Evolutionary conservation across 2,797 vertebrate species (phyloP), one percentile per base, ranked within the genome.

Genomic region (Naso thynnoides): DNA sequence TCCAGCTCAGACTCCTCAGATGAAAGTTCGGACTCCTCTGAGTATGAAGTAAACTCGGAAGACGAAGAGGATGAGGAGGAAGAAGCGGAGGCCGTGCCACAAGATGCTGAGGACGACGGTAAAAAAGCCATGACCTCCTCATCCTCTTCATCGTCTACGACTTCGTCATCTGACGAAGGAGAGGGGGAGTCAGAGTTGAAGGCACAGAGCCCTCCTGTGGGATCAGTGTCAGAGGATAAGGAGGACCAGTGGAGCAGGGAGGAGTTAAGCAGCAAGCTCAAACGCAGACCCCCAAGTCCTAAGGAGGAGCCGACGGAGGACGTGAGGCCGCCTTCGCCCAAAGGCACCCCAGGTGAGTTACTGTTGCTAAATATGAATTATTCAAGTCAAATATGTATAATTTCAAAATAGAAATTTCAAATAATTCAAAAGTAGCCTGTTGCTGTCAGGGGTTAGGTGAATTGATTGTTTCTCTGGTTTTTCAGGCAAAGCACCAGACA

Each of bases 1-100:
- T 93, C 90, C 41, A 94, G 92, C 71, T 94, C 93, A 0, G 94
- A 93, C 70, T 97, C 96, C 4, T 96, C 96, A 0, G 95, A 94
- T 1, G 96, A 92, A 67, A 97, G 95, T 8, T 94, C 93, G 0
- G 95, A 95, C 72, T 98, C 96, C 44, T 97, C 96, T 0, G 96
- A 96, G 60, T 97, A 96, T 0, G 97, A 96, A 73, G 92, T 96
- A 10, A 98, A 96, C 39, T 97, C 97, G 0, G 97, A 96, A 0
- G 95, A 95, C 1, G 96, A 96, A 0, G 93, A 93, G 0, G 95
- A 95, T 0, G 95, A 95, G 0, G 95, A 94, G 1, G 96, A 95
- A 0, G 95, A 95, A 0, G 92, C 95, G 0, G 93, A 92, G 0
- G 47, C 18, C 3, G 70, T 54, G 0, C 78, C 78, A 0, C 87